Percentiles rank a stretch among this genome's conserved stretches.
Conservation (phyloP, 2,113 vertebrate species). For the Oncorhynchus masou region DNA sequence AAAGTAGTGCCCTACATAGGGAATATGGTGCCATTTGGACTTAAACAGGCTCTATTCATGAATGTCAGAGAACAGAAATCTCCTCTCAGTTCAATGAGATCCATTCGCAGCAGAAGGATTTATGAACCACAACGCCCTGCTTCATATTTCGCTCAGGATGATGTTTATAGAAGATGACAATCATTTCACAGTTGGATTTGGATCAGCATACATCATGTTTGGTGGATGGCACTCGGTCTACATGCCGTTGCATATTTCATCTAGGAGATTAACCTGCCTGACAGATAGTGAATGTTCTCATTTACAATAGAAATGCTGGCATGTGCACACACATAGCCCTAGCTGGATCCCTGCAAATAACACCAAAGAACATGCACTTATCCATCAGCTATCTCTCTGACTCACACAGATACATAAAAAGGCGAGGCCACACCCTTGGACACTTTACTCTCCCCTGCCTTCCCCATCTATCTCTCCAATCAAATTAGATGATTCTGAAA, state of each 20-base stretch:
- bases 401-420: slow-evolving; percentile 5
- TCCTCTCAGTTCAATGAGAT: too few relatives aligned
- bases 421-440: slow-evolving; percentile 19
- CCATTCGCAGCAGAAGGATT: too few relatives aligned
- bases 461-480: slow-evolving; percentile 63
- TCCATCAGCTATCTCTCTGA: neutral
- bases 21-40: too few relatives aligned
- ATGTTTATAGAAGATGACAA: slow-evolving; percentile 4
- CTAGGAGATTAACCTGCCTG: slow-evolving; percentile 16
- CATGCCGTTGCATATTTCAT: neutral
- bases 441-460: slow-evolving; percentile 41
- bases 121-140: too few relatives aligned
- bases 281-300: slow-evolving; percentile 7
- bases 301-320: slow-evolving; percentile 3
- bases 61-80: too few relatives aligned
- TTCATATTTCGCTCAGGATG: neutral
- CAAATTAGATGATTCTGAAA: slow-evolving; percentile 71
- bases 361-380: neutral
- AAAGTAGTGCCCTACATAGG: too few relatives aligned
- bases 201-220: slow-evolving; percentile 1
- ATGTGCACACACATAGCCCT: too few relatives aligned
- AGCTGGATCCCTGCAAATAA: too few relatives aligned
- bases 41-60: too few relatives aligned
- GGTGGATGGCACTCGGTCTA: neutral
- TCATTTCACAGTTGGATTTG: slow-evolving; percentile 9